Conservation (phyloP, 2,113 vertebrate genomes). For the Crotalus horridus region DNA sequence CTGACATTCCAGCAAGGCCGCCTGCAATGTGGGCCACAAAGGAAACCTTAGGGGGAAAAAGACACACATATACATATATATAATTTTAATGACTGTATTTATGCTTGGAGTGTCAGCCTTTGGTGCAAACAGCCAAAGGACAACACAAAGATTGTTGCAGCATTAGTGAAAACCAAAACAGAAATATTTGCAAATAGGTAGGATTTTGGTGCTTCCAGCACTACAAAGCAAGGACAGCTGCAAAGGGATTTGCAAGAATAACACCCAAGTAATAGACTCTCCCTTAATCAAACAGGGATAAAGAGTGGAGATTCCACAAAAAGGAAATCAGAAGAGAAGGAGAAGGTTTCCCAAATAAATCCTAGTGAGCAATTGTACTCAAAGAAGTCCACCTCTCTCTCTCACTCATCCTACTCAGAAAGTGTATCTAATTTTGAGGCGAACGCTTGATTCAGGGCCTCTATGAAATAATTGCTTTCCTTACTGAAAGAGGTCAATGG, state of each 20-base stretch:
- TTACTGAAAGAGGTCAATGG: not conserved
- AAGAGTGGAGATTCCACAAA: not conserved
- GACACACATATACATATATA: not conserved
- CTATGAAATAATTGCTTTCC: not conserved
- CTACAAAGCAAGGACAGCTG: not conserved
- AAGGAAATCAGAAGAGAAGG: no score
- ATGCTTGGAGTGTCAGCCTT: not conserved
- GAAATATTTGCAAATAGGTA: not conserved
- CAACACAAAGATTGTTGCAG: not conserved
- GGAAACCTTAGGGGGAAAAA: constrained; percentile 74
- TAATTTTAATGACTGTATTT: not conserved
- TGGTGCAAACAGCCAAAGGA: not conserved
- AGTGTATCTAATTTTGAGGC: not conserved
- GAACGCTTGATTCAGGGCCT: not conserved
- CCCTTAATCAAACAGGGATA: not conserved
- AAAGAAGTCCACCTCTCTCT: not conserved
- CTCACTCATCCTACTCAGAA: not conserved
- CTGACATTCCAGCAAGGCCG: constrained; percentile 85
- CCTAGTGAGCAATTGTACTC: not conserved
- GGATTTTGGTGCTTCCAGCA: not conserved
- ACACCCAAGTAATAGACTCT: not conserved
- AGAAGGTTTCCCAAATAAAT: not conserved
- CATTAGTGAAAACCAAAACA: not conserved
- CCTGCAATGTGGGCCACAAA: constrained; percentile 89
- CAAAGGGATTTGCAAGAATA: not conserved